Percentiles rank a stretch among this genome's conserved stretches.
These are phyloP conservation scores for Brachypteracias leptosomus DNA, from an alignment of 2,113 vertebrate genomes.

Conservation along the genomic window DNA sequence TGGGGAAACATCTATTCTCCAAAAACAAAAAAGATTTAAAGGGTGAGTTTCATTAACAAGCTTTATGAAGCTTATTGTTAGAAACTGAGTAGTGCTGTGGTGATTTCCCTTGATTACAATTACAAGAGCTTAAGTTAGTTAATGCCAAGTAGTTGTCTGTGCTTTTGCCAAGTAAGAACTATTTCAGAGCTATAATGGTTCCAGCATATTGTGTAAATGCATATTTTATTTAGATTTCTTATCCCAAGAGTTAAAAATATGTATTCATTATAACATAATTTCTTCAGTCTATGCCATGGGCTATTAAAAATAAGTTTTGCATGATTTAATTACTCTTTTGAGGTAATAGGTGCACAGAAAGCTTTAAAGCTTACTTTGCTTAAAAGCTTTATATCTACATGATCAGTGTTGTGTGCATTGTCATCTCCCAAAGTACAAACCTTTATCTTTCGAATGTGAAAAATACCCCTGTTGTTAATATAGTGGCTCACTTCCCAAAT, in stretches of 20 bases:
- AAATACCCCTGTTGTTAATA: neutral
- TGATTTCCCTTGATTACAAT: conserved; percentile 56
- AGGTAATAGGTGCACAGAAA: neutral
- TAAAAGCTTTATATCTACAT: neutral
- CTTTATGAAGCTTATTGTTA: conserved; percentile 19
- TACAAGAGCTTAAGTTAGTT: conserved; percentile 25
- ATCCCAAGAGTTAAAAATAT: conserved; percentile 5
- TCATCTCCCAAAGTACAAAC: neutral
- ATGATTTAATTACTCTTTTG: conserved; percentile 8
- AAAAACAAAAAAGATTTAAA: neutral
- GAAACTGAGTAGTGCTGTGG: neutral
- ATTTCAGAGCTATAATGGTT: conserved; percentile 12
- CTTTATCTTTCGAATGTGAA: neutral
- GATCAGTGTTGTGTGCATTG: neutral
- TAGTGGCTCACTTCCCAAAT: neutral
- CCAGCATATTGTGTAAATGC: conserved; percentile 31
- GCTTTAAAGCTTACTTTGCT: conserved; percentile 20
- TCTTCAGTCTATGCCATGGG: neutral
- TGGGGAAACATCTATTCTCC: neutral
- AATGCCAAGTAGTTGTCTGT: conserved; percentile 24
- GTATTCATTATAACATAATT: conserved; percentile 35
- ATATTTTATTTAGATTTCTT: conserved; percentile 58
- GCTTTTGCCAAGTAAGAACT: conserved; percentile 41
- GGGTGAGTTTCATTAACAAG: neutral
- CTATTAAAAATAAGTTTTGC: conserved; percentile 53